phyloP scores from a whole-genome alignment of 2,113 vertebrate species.

The Pao palembangensis region DNA sequence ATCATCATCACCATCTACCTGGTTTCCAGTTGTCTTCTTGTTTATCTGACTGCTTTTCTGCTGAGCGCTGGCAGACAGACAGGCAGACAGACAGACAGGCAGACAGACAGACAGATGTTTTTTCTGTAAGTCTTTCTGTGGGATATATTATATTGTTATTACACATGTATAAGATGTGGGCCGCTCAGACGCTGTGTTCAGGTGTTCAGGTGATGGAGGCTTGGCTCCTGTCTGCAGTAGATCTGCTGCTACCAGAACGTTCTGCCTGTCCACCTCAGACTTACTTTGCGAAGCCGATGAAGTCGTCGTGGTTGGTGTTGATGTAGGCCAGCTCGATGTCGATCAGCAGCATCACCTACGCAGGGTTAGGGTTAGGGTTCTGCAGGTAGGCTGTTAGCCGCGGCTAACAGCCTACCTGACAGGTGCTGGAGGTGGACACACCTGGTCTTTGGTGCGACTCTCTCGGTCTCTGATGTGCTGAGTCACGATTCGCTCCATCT shows the following conservation, averaged over 20 bases:
- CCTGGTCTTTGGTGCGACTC: slow-evolving; percentile 62
- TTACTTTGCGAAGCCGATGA: slow-evolving; percentile 54
- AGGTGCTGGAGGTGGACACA: no score
- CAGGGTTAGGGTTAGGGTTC: no score
- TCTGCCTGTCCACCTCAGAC: background rate
- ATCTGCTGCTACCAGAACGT: no score
- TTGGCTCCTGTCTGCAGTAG: no score
- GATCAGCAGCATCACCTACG: slow-evolving; percentile 55
- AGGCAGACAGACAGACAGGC: slow-evolving; percentile 11
- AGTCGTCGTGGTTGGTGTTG: slow-evolving; percentile 65
- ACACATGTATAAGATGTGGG: no score
- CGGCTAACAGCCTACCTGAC: background rate
- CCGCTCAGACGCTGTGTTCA: no score
- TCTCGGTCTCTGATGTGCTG: slow-evolving; percentile 95
- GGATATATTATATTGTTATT: no score
- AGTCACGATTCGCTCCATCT: slow-evolving; percentile 98
- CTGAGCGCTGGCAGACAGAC: slow-evolving; percentile 80
- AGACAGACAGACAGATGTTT: background rate
- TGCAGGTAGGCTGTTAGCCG: no score
- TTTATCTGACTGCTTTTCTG: slow-evolving; percentile 93
- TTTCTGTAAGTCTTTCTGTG: background rate
- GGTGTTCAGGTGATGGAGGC: background rate
- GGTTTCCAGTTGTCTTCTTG: slow-evolving; percentile 92
- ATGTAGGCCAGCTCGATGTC: slow-evolving; percentile 61
- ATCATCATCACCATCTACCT: slow-evolving; percentile 70